Evolutionary conservation across 2,113 vertebrate species (phyloP), one percentile per base, ranked within the genome.

Genomic region (Panthera leo): DNA sequence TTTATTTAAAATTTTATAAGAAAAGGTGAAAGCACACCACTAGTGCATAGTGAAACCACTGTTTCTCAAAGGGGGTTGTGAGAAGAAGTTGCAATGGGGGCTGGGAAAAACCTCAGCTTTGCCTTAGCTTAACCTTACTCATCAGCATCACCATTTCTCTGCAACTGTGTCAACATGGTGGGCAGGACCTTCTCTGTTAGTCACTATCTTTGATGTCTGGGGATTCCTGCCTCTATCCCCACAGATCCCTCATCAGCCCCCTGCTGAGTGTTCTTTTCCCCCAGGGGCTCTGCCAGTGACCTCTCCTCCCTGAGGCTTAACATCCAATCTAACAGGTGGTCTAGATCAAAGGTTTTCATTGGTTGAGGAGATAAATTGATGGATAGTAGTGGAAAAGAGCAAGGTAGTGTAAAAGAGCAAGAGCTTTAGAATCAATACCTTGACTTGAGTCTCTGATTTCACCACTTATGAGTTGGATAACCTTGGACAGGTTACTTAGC

Each of bases 201-300:
- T 55, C n/a, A 68, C n/a, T 21, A 36, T 18, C 87, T 97, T 97
- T 97, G 97, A 97, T 95, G 85, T 91, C 90, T 85, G 75, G 39
- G 73, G 55, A 87, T 84, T 75, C 73, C 75, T 45, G 82, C 63
- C 23, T 61, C 91, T 76, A 21, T 55, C 53, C n/a, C 34, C 27
- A 61, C 68, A 63, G 48, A 45, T 73, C 25, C 27, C 70, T 83
- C 48, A 23, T 76, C 63, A 80, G 31, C 1, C 55, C 55, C 70
- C 42, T 31, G 19, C 83, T 31, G n/a, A 51, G 31, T 8, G 45
- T 36, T 58, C 39, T 90, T 53, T 89, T 55, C 61, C n/a, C 51
- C 70, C 34, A 53, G 65, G 55, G 58, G 23, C 58, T 93, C 21
- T 91, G 25, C 78, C 36, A 78, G 51, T 39, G 23, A 82, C n/a